These are phyloP conservation scores for Pygmarrhopalites habei DNA, from an alignment of 1,140 invertebrate genomes.

Conservation along the genomic window DNA sequence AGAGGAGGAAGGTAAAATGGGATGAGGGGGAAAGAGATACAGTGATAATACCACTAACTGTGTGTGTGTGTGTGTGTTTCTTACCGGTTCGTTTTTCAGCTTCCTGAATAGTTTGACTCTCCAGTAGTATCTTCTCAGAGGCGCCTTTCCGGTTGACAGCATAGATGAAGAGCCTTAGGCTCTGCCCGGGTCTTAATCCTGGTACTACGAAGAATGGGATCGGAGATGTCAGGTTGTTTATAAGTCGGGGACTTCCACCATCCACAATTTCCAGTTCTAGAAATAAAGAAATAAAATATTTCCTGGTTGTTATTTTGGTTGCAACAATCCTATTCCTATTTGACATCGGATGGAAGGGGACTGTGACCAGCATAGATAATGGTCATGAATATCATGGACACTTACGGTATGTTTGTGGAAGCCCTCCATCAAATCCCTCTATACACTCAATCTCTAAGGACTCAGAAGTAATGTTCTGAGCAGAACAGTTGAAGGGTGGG, in stretches of 20 bases:
- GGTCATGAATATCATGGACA: too few species aligned
- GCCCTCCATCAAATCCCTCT: slow-evolving; percentile 67
- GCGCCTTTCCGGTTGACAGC: slow-evolving; percentile 76
- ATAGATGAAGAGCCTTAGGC: slow-evolving; percentile 63
- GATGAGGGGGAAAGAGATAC: too few species aligned
- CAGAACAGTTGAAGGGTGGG: slow-evolving; percentile 67
- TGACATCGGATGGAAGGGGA: too few species aligned
- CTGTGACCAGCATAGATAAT: too few species aligned
- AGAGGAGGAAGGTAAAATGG: too few species aligned
- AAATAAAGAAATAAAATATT: too few species aligned
- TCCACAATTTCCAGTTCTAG: slow-evolving; percentile 71
- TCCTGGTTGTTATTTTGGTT: too few species aligned
- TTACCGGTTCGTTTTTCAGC: slow-evolving; percentile 74
- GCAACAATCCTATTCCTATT: too few species aligned
- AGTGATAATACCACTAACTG: too few species aligned
- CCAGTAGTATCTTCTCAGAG: slow-evolving; percentile 57
- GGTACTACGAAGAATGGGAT: slow-evolving; percentile 60
- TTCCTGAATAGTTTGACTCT: slow-evolving; percentile 61
- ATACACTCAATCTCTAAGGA: slow-evolving; percentile 67
- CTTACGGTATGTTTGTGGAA: slow-evolving; percentile 53
- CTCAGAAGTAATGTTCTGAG: slow-evolving; percentile 70
- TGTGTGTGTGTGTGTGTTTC: too few species aligned
- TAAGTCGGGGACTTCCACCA: slow-evolving; percentile 54
- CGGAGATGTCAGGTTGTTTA: slow-evolving; percentile 60
- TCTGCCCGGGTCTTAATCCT: slow-evolving; percentile 59